Evolutionary conservation across 2,113 vertebrate genomes (phyloP), one percentile per base, ranked within the genome.

Genomic region (Brienomyrus longianalis): DNA sequence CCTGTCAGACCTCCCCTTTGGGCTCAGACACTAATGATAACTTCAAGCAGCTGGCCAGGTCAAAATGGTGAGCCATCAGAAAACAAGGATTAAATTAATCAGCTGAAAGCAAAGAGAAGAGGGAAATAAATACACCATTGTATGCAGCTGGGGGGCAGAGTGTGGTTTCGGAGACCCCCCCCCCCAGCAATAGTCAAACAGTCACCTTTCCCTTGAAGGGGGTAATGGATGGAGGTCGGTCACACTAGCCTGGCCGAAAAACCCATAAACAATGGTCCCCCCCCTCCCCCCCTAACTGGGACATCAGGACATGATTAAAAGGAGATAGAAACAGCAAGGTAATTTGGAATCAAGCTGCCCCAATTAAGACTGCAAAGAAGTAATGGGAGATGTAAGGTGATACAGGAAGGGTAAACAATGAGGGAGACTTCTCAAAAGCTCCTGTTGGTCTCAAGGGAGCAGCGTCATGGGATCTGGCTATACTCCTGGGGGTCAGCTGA

Each of bases 321-420:
- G 21, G 70, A 43, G 21, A 3, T 15, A 52, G 17, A 50, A 77
- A 50, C 70, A 89, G 15, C 27, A 31, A 77, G 85, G 62, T 91
- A 74, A 94, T 94, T 93, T 89, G 39, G 19, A 85, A 89, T 89
- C 51, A 85, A 56, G 6, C 50, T 62, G 45, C n/a, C 21, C 80
- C 52, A 62, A 89, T 85, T 62, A 85, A 86, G 74, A 31, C 8
- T 77, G 31, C 31, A 92, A 86, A 89, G 90, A 89, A 92, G 90
- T 91, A 77, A 90, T 90, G 88, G 91, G 89, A 51, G 85, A 0
- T 89, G 87, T 87, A 91, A 88, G 19, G 77, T 88, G 90, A 85
- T 84, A 85, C 43, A 21, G 51, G 43, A 85, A 54, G 21, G 50
- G 19, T 83, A 89, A 74, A 85, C 51, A 86, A 85, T 50, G 43